phyloP scores from a whole-genome alignment of 2,888 invertebrate species.

The Acanthosepion esculentum region DNA sequence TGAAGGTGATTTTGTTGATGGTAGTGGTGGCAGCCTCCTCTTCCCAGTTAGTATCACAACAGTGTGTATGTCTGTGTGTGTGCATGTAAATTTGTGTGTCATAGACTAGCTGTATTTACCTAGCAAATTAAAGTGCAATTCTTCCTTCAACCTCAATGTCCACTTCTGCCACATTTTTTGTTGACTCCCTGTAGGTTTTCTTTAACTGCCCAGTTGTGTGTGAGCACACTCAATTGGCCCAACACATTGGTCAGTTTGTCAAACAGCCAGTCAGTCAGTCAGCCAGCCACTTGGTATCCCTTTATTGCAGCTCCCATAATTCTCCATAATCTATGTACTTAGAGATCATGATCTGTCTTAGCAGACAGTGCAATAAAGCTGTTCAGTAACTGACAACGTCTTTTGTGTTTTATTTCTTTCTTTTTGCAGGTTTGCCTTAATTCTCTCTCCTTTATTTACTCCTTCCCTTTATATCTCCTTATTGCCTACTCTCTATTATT shows the following conservation, averaged over 20 bases:
- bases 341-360: constrained; percentile 48
- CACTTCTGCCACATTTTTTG: neutral
- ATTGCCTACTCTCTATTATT: neutral
- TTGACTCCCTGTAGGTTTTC: neutral
- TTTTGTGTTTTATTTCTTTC: constrained; percentile 35
- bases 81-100: neutral
- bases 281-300: constrained; percentile 42
- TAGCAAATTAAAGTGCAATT: constrained; percentile 14
- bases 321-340: constrained; percentile 46
- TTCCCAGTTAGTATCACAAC: neutral
- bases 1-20: neutral
- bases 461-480: neutral
- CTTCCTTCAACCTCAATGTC: neutral
- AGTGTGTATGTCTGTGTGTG: neutral
- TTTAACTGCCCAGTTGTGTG: neutral
- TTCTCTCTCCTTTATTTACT: neutral
- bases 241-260: constrained; percentile 41
- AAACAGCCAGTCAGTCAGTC: constrained; percentile 20
- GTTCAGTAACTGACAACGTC: constrained; percentile 38
- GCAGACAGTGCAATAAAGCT: constrained; percentile 48
- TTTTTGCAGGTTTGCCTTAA: neutral
- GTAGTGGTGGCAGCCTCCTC: neutral
- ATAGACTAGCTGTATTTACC: constrained; percentile 37
- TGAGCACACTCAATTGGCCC: neutral
- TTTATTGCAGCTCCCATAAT: constrained; percentile 25